These are phyloP conservation scores for Calcarius lapponicus DNA, from an alignment of 2,797 vertebrate genomes.

Conservation along the genomic window DNA sequence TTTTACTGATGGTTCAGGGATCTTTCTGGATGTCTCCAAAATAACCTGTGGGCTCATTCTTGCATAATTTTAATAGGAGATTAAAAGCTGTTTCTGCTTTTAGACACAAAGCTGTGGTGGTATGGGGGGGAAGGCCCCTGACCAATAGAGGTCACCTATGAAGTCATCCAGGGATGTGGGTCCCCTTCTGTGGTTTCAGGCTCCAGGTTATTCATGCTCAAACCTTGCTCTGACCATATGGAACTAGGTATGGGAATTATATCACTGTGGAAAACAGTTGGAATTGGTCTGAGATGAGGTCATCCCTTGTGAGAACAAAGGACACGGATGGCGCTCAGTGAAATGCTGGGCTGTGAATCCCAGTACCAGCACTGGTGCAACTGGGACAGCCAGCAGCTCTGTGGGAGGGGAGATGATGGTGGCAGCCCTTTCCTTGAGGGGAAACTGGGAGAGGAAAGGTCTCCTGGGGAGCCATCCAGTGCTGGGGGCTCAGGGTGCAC, in stretches of 20 bases:
- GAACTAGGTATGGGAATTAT: neutral
- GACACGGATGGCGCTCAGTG: neutral
- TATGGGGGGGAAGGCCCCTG: neutral
- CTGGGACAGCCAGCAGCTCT: neutral
- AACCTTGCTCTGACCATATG: neutral
- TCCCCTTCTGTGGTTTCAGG: neutral
- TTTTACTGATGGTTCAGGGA: neutral
- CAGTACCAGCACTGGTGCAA: neutral
- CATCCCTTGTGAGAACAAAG: neutral
- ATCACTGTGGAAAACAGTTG: conserved; percentile 7
- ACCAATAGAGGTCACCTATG: neutral
- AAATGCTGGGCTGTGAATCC: neutral
- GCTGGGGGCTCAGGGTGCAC: neutral
- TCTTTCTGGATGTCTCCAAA: neutral
- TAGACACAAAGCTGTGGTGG: neutral
- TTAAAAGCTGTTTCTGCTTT: neutral
- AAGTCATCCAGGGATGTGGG: neutral
- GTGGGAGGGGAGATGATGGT: neutral
- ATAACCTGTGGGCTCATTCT: neutral
- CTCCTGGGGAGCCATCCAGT: neutral
- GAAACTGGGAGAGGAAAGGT: neutral
- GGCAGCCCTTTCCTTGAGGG: neutral
- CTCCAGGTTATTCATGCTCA: neutral
- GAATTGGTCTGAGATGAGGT: conserved; percentile 15
- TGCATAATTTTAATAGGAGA: neutral